Evolutionary conservation across 2,888 invertebrate genomes (phyloP).

Genomic region (Phasia obesa): DNA sequence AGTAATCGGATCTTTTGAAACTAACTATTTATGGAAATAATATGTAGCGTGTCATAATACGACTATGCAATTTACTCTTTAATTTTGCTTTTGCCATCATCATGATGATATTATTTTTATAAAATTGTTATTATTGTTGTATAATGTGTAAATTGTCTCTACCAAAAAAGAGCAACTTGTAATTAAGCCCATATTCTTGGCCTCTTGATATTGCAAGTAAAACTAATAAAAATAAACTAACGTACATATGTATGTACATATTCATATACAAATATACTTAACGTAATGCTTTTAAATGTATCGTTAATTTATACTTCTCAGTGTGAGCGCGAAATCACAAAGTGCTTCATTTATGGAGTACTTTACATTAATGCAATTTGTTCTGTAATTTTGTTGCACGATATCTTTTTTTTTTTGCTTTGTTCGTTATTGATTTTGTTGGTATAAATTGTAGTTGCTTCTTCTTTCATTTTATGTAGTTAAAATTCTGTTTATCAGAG

Average conservation of each 20-base stretch:
- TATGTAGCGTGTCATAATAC: constrained; percentile 15
- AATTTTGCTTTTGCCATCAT: neutral
- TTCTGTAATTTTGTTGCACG: constrained; percentile 60
- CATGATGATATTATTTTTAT: constrained; percentile 43
- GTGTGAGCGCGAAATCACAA: constrained; percentile 50
- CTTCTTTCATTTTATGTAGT: constrained; percentile 46
- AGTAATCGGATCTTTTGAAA: too few species aligned
- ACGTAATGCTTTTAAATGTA: constrained; percentile 32
- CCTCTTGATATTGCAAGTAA: constrained; percentile 40
- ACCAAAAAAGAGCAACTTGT: constrained; percentile 49
- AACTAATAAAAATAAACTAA: constrained; percentile 36
- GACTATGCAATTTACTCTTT: constrained; percentile 12
- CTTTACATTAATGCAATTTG: constrained; percentile 70
- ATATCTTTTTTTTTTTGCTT: constrained; percentile 1
- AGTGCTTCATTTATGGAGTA: constrained; percentile 66
- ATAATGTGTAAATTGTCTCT: constrained; percentile 64
- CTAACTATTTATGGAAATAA: too few species aligned
- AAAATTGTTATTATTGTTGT: constrained; percentile 57
- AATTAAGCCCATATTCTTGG: constrained; percentile 61
- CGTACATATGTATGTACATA: neutral
- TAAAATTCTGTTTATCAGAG: constrained; percentile 70
- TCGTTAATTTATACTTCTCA: constrained; percentile 33
- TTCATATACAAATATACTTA: constrained; percentile 4
- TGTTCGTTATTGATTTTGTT: constrained; percentile 15
- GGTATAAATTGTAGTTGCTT: constrained; percentile 10